Evolutionary conservation across 2,888 invertebrate species (phyloP), one percentile per base, ranked within the genome.

Genomic region (Acanthopleura granulata): DNA sequence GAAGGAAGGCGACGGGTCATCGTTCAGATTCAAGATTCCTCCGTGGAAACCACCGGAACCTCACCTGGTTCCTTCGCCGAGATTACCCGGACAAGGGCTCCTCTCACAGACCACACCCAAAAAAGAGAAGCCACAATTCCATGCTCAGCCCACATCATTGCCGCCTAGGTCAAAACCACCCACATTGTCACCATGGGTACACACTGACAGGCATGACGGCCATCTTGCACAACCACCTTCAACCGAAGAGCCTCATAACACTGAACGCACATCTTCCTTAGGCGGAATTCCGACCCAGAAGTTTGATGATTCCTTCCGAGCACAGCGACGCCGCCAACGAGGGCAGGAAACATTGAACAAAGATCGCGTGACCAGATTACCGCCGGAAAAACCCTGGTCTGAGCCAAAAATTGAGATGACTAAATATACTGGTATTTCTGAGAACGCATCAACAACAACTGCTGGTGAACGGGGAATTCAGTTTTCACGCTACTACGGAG

Each of bases 161-260:
- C 57, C 57, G 12, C 12, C 57, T 18, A 57, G 57, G 12, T 3
- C 57, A 57, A 12, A 4, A 3, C n/a, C 22, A 57, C n/a, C n/a
- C n/a, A n/a, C 1, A n/a, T 4, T 9, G 4, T 57, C 57, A 72
- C 16, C 62, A 30, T 30, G n/a, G 18, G 11, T 22, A n/a, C 25
- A 40, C n/a, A 74, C 72, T 30, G 51, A 30, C n/a, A 66, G 25
- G 50, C 49, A 66, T n/a, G n/a, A n/a, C 18, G 51, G 72, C 30
- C 62, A 50, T 50, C n/a, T 18, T 1, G 3, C 57, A 57, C n/a
- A n/a, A n/a, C 4, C 57, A 57, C 22, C 57, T 1, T n/a, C 18
- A 22, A 57, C 57, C n/a, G 4, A 4, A 57, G 40, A 40, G 40
- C 40, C 40, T 40, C 40, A 40, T 40, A 9, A 40, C 9, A 40